phyloP scores from a whole-genome alignment of 2,888 invertebrate species.

The Glaucopsyche alexis region DNA sequence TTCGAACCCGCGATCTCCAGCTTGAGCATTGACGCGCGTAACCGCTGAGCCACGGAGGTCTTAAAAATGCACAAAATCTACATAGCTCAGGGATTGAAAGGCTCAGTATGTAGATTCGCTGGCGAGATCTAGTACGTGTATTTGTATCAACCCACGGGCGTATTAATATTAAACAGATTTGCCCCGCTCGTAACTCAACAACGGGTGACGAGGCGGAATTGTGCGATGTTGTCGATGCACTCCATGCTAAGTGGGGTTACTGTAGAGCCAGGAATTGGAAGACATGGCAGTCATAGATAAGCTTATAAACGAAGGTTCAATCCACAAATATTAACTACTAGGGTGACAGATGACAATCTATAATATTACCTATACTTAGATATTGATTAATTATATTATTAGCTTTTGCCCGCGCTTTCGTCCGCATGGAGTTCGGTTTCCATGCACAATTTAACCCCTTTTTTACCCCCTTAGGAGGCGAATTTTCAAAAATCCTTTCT shows the following conservation, averaged over 20 bases:
- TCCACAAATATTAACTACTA: too few species aligned
- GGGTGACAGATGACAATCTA: too few species aligned
- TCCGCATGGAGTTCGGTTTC: too few species aligned
- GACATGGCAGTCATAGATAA: neutral
- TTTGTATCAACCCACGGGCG: constrained; percentile 19
- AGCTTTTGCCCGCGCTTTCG: too few species aligned
- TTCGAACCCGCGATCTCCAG: too few species aligned
- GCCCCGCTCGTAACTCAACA: constrained; percentile 36
- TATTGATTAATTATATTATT: too few species aligned
- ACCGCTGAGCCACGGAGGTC: neutral
- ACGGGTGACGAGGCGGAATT: constrained; percentile 36
- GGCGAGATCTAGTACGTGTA: constrained; percentile 1
- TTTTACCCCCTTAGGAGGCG: too few species aligned
- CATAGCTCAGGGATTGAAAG: neutral
- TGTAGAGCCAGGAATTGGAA: neutral
- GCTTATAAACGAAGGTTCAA: too few species aligned
- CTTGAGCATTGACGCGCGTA: too few species aligned
- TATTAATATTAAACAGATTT: constrained; percentile 39
- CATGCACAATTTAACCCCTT: too few species aligned
- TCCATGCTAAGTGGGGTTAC: constrained; percentile 28
- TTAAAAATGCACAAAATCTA: neutral
- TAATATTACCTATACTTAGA: too few species aligned
- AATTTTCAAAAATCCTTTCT: too few species aligned
- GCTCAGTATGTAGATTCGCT: constrained; percentile 13
- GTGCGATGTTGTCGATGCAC: constrained; percentile 27